phyloP scores from a whole-genome alignment of 2,888 invertebrate species.

The Mactromeris polynyma region DNA sequence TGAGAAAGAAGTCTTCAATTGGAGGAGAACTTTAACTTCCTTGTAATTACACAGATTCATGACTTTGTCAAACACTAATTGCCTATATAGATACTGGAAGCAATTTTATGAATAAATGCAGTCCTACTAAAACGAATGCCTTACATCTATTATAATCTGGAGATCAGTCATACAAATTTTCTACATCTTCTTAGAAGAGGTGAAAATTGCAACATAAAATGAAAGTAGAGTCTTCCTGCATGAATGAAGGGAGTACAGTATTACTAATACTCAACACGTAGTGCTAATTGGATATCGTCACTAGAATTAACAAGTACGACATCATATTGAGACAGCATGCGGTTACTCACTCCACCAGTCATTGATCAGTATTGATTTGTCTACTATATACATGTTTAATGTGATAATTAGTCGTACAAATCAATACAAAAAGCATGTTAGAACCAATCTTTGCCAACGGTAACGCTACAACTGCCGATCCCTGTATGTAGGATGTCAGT shows the following conservation, averaged over 20 bases:
- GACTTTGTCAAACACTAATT: no score
- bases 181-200: no score
- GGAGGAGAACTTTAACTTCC: no score
- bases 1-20: no score
- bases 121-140: not conserved
- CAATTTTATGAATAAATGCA: not conserved
- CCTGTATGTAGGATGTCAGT: constrained; percentile 9
- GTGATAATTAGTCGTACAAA: constrained; percentile 38
- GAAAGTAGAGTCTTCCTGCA: not conserved
- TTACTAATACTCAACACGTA: not conserved
- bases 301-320: not conserved
- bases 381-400: constrained; percentile 38
- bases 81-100: no score
- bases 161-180: no score
- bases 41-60: no score
- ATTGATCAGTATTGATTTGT: constrained; percentile 47
- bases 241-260: not conserved
- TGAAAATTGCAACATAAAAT: no score
- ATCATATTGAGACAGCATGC: not conserved
- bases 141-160: not conserved
- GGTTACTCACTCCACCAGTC: constrained; percentile 35
- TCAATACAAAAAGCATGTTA: constrained; percentile 45
- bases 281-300: not conserved
- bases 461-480: constrained; percentile 32
- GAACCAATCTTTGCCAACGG: constrained; percentile 8